Base-by-base conservation (phyloP, 2,113 vertebrate species). In the Echinops telfairi region DNA sequence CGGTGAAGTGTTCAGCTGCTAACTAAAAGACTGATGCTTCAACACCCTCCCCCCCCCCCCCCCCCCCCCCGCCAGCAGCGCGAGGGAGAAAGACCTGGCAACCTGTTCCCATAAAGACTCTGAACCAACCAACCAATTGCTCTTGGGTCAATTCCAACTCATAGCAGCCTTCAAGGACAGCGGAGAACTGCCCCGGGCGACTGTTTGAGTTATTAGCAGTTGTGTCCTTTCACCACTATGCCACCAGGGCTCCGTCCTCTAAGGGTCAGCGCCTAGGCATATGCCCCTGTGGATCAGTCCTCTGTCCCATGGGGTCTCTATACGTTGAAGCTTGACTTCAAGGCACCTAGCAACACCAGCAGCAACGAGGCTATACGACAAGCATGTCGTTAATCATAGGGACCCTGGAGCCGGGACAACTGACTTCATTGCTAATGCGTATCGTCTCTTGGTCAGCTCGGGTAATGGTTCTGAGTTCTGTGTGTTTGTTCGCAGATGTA, bases 401-500 rank as follows among this genome's bases (percentile, higher is more conserved):
- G 47, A 76, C 57, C 15, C 66, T 58, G 20, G 2, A 2, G 31
- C 16, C 36, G 3, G 58, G 33, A 90, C 62, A 66, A 40, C n/a
- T 29, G 62, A 80, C 62, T 17, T 90, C 33, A 71, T 33, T 53
- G 22, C 73, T 84, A 33, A 29, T 6, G 57, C 8, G 36, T 27
- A 17, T 31, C 25, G 17, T 47, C 57, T 53, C 4, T 19, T 70
- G 14, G 19, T 1, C 27, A 75, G 17, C 31, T 68, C 20, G 16
- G 38, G 27, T 87, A 78, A 43, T 27, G 43, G 27, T 87, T 92
- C 86, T 92, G 57, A 92, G 57, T 70, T 57, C 16, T 29, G 1
- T 64, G 82, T 68, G 43, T 96, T 93, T 38, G 93, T 82, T 91
- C 92, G 62, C 82, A 99, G 99, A 94, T 99, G n/a, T 98, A 99